phyloP scores from a whole-genome alignment of 1,140 invertebrate species.

The Lordiphosa stackelbergi region DNA sequence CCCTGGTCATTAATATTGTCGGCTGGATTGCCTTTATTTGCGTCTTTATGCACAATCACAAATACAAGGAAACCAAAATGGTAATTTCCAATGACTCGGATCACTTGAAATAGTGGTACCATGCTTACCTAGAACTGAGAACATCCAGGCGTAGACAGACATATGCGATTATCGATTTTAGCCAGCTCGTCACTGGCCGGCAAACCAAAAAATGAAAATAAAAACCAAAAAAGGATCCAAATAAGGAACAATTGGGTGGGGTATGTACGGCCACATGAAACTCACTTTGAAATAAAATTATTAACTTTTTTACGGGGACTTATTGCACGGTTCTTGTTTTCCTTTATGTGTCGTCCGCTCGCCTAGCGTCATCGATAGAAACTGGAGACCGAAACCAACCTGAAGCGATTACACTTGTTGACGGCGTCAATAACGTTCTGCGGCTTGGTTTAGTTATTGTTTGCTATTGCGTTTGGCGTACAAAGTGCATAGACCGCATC shows the following conservation, averaged over 20 bases:
- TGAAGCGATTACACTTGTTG: neutral
- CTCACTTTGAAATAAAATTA: too few relatives aligned
- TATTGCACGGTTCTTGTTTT: too few relatives aligned
- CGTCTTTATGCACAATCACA: constrained; percentile 14
- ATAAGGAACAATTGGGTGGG: neutral
- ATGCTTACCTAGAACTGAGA: constrained; percentile 42
- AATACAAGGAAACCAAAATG: constrained; percentile 2
- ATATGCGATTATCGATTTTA: constrained; percentile 54
- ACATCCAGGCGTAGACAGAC: constrained; percentile 26
- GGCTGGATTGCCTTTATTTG: constrained; percentile 18
- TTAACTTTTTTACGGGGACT: too few relatives aligned
- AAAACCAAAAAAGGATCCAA: neutral
- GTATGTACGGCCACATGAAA: too few relatives aligned
- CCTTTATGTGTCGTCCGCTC: too few relatives aligned
- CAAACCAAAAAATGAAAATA: neutral
- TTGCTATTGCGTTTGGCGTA: constrained; percentile 12
- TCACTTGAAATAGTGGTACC: neutral
- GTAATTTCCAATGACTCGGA: neutral
- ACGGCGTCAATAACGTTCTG: constrained; percentile 4
- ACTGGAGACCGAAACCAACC: too few relatives aligned
- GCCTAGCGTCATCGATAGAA: too few relatives aligned
- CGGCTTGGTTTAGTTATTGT: constrained; percentile 11
- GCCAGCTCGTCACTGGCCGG: constrained; percentile 27
- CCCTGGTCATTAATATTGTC: constrained; percentile 1
- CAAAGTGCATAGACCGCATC: constrained; percentile 53